Evolutionary conservation across 2,888 invertebrate genomes (phyloP).

Genomic region (Homarus gammarus): DNA sequence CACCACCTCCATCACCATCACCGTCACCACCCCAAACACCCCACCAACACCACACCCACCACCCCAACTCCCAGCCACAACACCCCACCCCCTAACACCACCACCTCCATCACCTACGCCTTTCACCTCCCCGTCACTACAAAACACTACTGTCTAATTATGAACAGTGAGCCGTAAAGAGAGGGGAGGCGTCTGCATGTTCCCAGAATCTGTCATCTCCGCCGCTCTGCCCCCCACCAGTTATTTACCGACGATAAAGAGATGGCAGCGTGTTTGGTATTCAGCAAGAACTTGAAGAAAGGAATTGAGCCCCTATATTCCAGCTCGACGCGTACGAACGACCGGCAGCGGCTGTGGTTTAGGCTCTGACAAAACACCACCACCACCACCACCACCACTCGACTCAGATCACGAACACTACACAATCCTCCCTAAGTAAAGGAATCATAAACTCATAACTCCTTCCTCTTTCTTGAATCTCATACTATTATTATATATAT

Average conservation of each 20-base stretch:
- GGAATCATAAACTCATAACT: no score
- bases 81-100: not conserved
- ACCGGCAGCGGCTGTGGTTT: slow-evolving; percentile 12
- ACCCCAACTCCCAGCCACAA: not conserved
- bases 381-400: no score
- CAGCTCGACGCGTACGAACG: slow-evolving; percentile 42
- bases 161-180: slow-evolving; percentile 2
- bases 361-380: no score
- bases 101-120: not conserved
- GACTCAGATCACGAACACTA: no score
- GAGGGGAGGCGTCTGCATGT: slow-evolving; percentile 81
- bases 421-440: no score
- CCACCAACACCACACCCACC: not conserved
- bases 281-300: slow-evolving; percentile 72
- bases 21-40: not conserved
- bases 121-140: not conserved
- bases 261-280: slow-evolving; percentile 65
- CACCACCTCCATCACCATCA: not conserved
- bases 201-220: slow-evolving; percentile 53
- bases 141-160: slow-evolving; percentile 42
- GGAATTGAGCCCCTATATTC: slow-evolving; percentile 55
- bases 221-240: slow-evolving; percentile 12
- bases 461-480: no score
- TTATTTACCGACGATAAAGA: slow-evolving; percentile 66
- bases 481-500: no score